Evolutionary conservation across 2,888 invertebrate genomes (phyloP).

Genomic region (Mythimna loreyi): DNA sequence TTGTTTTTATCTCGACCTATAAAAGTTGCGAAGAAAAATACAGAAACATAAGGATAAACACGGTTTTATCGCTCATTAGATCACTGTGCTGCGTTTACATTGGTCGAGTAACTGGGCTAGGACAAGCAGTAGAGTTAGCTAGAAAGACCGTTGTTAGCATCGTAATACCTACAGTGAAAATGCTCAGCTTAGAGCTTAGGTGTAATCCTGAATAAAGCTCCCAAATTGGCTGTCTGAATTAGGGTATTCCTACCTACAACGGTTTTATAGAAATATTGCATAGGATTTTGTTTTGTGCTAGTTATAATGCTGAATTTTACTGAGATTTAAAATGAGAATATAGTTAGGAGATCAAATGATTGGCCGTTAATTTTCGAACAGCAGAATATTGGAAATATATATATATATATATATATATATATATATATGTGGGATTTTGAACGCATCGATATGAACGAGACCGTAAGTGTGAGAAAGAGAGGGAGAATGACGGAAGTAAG

Average conservation of each 20-base stretch:
- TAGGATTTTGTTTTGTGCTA: background rate
- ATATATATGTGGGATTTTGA: no score
- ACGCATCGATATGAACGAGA: no score
- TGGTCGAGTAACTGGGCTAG: slow-evolving; percentile 22
- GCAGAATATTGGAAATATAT: no score
- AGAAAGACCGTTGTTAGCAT: background rate
- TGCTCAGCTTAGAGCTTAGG: slow-evolving; percentile 5
- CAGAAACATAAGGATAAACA: slow-evolving; percentile 55
- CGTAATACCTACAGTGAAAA: slow-evolving; percentile 15
- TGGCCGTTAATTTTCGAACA: background rate
- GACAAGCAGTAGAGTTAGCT: background rate
- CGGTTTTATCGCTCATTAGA: slow-evolving; percentile 61
- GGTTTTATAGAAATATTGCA: background rate
- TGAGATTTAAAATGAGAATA: background rate
- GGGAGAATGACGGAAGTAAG: no score
- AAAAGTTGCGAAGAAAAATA: slow-evolving; percentile 58
- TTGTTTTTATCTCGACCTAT: slow-evolving; percentile 57
- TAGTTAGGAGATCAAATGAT: no score
- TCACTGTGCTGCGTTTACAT: slow-evolving; percentile 37
- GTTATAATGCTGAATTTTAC: background rate
- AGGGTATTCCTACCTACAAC: background rate
- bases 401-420: no score
- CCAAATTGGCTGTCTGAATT: slow-evolving; percentile 22
- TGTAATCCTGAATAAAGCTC: slow-evolving; percentile 13
- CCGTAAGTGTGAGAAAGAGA: no score